These are phyloP conservation scores for Brevimyrus niger DNA, from an alignment of 2,113 vertebrate genomes.

Conservation along the genomic window DNA sequence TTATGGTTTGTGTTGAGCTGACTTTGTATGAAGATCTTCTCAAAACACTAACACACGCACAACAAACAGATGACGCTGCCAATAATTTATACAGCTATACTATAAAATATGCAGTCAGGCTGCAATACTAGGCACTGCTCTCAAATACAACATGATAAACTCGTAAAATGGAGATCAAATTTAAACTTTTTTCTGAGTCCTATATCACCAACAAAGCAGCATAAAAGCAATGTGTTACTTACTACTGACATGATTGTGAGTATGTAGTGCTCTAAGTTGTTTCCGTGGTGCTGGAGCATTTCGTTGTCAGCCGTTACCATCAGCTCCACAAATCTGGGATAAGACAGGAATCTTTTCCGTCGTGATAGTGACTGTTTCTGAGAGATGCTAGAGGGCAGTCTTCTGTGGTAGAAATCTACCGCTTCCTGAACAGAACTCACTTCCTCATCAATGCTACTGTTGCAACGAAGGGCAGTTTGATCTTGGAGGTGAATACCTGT, in stretches of 20 bases:
- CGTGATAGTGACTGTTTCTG: slow-evolving; percentile 54
- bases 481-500: slow-evolving; percentile 59
- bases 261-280: slow-evolving; percentile 87
- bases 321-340: slow-evolving; percentile 93
- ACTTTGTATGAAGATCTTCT: background rate
- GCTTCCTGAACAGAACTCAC: slow-evolving; percentile 50
- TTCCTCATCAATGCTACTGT: slow-evolving; percentile 56
- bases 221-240: slow-evolving; percentile 64
- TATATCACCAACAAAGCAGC: background rate
- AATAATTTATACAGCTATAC: background rate
- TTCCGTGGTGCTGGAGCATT: slow-evolving; percentile 83
- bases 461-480: slow-evolving; percentile 44
- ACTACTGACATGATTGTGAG: slow-evolving; percentile 97
- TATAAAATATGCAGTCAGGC: background rate
- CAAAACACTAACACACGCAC: background rate
- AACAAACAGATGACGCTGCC: background rate
- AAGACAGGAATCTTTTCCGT: slow-evolving; percentile 87
- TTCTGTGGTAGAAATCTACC: slow-evolving; percentile 37
- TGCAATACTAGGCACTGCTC: background rate
- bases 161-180: background rate
- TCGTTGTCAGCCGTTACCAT: slow-evolving; percentile 92
- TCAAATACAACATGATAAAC: background rate
- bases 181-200: background rate
- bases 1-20: background rate
- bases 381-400: slow-evolving; percentile 39